phyloP scores from a whole-genome alignment of 2,888 invertebrate species.

The Capitulum mitella region DNA sequence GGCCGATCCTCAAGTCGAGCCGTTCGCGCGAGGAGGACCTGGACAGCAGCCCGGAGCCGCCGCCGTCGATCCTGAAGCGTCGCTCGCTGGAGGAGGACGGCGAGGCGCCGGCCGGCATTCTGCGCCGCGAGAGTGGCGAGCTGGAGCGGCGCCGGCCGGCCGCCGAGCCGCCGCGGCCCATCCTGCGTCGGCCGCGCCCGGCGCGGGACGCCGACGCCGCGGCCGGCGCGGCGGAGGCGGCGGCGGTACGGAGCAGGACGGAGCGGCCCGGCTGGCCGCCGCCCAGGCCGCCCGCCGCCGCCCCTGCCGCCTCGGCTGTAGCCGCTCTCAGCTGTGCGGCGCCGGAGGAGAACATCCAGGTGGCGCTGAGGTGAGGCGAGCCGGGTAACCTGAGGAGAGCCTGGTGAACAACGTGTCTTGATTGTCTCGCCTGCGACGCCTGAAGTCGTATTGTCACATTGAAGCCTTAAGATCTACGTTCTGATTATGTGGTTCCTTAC shows the following conservation, averaged over 20 bases:
- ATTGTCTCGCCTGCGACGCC: constrained; percentile 60
- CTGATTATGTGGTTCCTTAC: too few relatives aligned
- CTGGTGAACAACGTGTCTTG: constrained; percentile 57
- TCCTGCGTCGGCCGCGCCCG: constrained; percentile 76
- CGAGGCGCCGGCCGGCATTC: constrained; percentile 45
- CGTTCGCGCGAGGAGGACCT: constrained; percentile 81
- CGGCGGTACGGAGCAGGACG: constrained; percentile 82
- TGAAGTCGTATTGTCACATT: too few relatives aligned
- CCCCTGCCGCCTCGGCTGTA: constrained; percentile 82
- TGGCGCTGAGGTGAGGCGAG: constrained; percentile 64
- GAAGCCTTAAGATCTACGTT: too few relatives aligned
- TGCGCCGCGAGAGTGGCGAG: constrained; percentile 39
- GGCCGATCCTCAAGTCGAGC: constrained; percentile 52
- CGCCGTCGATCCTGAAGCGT: constrained; percentile 70
- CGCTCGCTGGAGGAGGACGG: constrained; percentile 63
- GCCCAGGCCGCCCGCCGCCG: constrained; percentile 71
- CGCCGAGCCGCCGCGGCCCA: constrained; percentile 78
- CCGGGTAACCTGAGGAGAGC: too few relatives aligned
- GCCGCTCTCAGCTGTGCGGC: too few relatives aligned
- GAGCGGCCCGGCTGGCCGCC: constrained; percentile 70
- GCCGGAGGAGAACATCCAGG: constrained; percentile 64
- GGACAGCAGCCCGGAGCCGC: constrained; percentile 73
- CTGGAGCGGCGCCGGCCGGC: constrained; percentile 80
- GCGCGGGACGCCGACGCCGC: constrained; percentile 73
- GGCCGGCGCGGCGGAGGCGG: constrained; percentile 65